phyloP scores from a whole-genome alignment of 2,113 vertebrate species.

The mouse (Mus musculus) region GRCm39 chr9:70832501-70833000 shows the following conservation, averaged over 20 bases:
- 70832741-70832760: background rate
- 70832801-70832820: background rate
- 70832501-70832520: background rate
- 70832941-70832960: background rate
- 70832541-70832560: background rate
- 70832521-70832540: background rate
- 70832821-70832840: background rate
- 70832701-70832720: rapidly evolving
- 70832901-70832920: background rate
- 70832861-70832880: background rate
- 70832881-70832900: background rate
- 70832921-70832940: background rate
- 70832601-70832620: background rate
- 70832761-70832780: background rate
- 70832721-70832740: background rate
- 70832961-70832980: background rate
- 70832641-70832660: background rate
- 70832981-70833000: background rate
- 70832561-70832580: background rate
- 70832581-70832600: background rate
- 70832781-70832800: background rate
- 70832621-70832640: background rate
- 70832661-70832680: background rate
- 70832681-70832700: background rate
- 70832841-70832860: background rate